Evolutionary conservation across 2,797 vertebrate genomes (phyloP).

Genomic region (Sebastes dallii): DNA sequence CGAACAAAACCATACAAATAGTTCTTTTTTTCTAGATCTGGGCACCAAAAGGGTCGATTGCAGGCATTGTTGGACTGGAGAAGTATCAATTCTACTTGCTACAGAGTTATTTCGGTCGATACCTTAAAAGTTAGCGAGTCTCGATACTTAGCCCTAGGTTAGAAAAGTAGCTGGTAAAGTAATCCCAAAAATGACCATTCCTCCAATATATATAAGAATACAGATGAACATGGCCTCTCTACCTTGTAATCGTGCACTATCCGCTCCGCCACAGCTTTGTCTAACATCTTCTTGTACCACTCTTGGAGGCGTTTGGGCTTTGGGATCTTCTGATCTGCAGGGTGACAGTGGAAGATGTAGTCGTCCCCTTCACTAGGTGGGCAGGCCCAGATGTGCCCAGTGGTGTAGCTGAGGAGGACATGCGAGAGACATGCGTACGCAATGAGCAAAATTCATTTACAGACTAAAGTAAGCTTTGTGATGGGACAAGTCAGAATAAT

Average conservation of each 20-base stretch:
- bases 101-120: neutral
- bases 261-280: constrained; percentile 94
- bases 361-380: constrained; percentile 98
- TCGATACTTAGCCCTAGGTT: neutral
- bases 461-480: neutral
- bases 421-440: neutral
- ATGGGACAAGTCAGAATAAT: neutral
- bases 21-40: neutral
- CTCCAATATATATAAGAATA: neutral
- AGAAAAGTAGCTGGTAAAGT: too few relatives aligned
- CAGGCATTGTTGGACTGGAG: neutral
- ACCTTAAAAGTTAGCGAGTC: neutral
- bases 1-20: neutral
- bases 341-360: constrained; percentile 99
- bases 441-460: neutral
- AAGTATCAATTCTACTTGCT: neutral
- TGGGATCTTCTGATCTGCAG: constrained; percentile 96
- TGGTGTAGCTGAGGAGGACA: constrained; percentile 86
- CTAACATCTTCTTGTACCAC: constrained; percentile 99
- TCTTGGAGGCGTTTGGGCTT: constrained; percentile 98
- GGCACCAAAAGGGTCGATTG: neutral
- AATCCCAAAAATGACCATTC: neutral
- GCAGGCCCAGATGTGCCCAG: constrained; percentile 98
- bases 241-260: constrained; percentile 99
- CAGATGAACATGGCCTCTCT: constrained; percentile 9